Percentiles rank a stretch among this genome's conserved stretches.
phyloP scores from a whole-genome alignment of 2,797 vertebrate species.

The Lacerta viridis region DNA sequence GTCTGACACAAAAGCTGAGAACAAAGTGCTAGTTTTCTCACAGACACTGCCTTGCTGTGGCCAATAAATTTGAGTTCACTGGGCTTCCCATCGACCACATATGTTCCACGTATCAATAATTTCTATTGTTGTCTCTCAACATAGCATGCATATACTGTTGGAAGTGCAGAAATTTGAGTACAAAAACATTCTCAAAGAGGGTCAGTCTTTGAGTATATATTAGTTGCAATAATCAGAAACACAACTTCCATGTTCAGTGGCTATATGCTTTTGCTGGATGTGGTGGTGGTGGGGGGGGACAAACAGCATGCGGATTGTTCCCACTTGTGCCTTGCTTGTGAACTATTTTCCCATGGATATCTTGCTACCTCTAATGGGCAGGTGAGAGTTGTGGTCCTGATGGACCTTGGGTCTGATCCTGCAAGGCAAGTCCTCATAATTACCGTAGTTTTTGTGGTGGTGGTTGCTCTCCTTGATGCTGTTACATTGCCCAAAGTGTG shows the following conservation, averaged over 20 bases:
- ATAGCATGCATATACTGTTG: not conserved
- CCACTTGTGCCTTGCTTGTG: not conserved
- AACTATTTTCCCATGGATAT: not conserved
- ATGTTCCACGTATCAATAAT: not conserved
- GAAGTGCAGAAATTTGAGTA: too few species aligned
- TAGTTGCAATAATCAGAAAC: too few species aligned
- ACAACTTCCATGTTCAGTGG: not conserved
- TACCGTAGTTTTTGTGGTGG: not conserved
- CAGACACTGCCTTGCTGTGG: slow-evolving; percentile 13
- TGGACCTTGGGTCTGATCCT: not conserved
- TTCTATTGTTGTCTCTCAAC: not conserved
- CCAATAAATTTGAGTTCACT: not conserved
- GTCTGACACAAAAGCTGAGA: too few species aligned
- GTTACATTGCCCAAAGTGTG: not conserved
- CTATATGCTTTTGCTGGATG: not conserved
- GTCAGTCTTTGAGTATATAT: not conserved
- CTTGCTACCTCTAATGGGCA: not conserved
- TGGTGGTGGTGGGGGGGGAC: too few species aligned
- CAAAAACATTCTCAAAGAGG: not conserved
- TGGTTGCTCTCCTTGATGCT: slow-evolving; percentile 23
- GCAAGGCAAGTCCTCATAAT: not conserved
- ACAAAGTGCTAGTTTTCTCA: slow-evolving; percentile 20
- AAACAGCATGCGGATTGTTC: not conserved
- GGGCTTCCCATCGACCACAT: slow-evolving; percentile 4
- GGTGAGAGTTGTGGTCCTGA: not conserved